Evolutionary conservation across 2,797 vertebrate species (phyloP).

Genomic region (Lagodon rhomboides): DNA sequence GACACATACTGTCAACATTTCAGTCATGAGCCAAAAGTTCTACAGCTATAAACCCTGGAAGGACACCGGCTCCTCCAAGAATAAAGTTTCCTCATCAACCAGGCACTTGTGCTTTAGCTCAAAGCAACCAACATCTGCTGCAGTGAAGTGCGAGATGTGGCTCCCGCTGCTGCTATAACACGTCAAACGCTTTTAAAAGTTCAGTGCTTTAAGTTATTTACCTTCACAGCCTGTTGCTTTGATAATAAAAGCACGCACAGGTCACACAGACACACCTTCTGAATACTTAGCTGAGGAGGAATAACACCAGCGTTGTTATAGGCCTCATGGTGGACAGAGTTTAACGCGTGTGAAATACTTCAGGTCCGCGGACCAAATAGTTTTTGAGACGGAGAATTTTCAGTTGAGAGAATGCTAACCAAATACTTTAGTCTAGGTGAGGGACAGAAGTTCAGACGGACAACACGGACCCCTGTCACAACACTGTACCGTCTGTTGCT

Average conservation of each 20-base stretch:
- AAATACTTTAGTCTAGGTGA: constrained; percentile 15
- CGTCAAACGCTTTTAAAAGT: constrained; percentile 43
- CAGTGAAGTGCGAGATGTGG: constrained; percentile 25
- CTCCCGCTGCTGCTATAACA: constrained; percentile 53
- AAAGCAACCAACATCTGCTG: constrained; percentile 50
- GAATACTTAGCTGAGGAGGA: constrained; percentile 31
- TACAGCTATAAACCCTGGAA: constrained; percentile 48
- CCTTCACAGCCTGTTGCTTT: constrained; percentile 51
- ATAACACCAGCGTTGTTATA: constrained; percentile 40
- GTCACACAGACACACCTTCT: constrained; percentile 42
- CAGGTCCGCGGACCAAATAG: constrained; percentile 17
- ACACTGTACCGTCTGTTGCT: constrained; percentile 47
- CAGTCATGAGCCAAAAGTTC: constrained; percentile 53
- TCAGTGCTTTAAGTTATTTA: constrained; percentile 41
- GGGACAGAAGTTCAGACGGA: constrained; percentile 32
- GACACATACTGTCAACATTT: constrained; percentile 70
- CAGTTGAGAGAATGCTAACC: constrained; percentile 1
- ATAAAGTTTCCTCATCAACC: constrained; percentile 22
- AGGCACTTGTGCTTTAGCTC: constrained; percentile 39
- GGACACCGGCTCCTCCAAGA: constrained; percentile 20
- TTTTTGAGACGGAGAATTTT: constrained; percentile 23
- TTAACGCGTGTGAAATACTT: constrained; percentile 63
- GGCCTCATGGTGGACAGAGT: constrained; percentile 9
- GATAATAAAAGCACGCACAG: constrained; percentile 40
- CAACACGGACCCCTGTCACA: constrained; percentile 38